Percentiles rank a stretch among this genome's conserved stretches.
Conservation (phyloP, 2,888 invertebrate genomes). For the Sinopyrophorus schimmeli region DNA sequence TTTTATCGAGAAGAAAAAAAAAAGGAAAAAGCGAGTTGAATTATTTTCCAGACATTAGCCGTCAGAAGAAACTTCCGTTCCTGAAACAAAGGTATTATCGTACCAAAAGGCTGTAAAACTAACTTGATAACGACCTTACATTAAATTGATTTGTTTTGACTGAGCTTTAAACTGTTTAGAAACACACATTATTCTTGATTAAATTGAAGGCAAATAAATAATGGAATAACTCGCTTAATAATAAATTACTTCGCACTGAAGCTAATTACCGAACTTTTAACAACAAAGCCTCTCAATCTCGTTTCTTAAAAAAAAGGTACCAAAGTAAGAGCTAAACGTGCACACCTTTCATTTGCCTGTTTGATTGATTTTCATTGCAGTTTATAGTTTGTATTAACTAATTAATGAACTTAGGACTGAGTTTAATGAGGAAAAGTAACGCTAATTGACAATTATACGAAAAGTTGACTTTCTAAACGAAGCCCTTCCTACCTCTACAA, state of each 20-base stretch:
- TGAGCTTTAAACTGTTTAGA: conserved; percentile 12
- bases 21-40: conserved; percentile 9
- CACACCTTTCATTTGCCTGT: too few relatives aligned
- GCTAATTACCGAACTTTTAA: neutral
- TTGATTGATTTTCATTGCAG: too few relatives aligned
- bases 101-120: conserved; percentile 10
- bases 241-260: conserved; percentile 9
- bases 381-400: too few relatives aligned
- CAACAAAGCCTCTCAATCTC: neutral
- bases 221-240: conserved; percentile 12
- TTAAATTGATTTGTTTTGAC: conserved; percentile 18
- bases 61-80: conserved; percentile 7
- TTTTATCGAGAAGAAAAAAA: too few relatives aligned
- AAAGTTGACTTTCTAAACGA: too few relatives aligned
- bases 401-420: too few relatives aligned
- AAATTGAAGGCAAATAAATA: conserved; percentile 16
- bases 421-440: too few relatives aligned
- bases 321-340: neutral
- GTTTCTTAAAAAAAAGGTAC: neutral
- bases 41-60: conserved; percentile 13
- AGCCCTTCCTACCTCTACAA: too few relatives aligned
- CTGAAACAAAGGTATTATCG: conserved; percentile 11
- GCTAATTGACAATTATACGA: too few relatives aligned
- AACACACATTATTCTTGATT: conserved; percentile 17
- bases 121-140: conserved; percentile 17